Evolutionary conservation across 2,888 invertebrate species (phyloP).

Genomic region (Sepiola atlantica): DNA sequence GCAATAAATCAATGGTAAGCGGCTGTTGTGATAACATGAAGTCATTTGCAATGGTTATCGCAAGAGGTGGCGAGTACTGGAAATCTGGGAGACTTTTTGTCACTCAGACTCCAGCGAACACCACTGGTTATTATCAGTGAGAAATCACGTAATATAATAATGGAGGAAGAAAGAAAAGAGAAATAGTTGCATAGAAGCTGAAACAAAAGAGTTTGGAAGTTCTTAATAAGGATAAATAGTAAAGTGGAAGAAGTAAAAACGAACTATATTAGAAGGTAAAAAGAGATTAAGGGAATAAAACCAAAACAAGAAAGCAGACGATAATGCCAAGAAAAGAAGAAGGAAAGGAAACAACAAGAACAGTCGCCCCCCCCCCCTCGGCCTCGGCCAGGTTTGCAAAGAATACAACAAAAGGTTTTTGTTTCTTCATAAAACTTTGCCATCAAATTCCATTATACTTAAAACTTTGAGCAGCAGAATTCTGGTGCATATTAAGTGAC

Average conservation of each 20-base stretch:
- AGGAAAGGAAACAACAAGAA: not conserved
- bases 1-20: no score
- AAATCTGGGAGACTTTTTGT: no score
- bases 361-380: not conserved
- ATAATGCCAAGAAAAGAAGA: not conserved
- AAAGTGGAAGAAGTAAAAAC: not conserved
- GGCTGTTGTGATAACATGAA: no score
- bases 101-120: no score
- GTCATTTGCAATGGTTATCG: no score
- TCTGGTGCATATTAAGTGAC: conserved; percentile 32
- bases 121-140: no score
- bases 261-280: not conserved
- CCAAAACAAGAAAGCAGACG: not conserved
- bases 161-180: no score
- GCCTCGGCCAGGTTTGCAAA: no score
- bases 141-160: no score
- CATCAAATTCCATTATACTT: conserved; percentile 32
- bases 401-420: not conserved
- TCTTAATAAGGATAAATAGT: not conserved
- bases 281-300: not conserved
- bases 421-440: conserved; percentile 23
- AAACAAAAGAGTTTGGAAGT: not conserved
- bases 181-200: no score
- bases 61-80: no score
- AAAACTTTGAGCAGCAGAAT: conserved; percentile 6